phyloP scores from a whole-genome alignment of 2,797 vertebrate species.

The Smutsia gigantea region DNA sequence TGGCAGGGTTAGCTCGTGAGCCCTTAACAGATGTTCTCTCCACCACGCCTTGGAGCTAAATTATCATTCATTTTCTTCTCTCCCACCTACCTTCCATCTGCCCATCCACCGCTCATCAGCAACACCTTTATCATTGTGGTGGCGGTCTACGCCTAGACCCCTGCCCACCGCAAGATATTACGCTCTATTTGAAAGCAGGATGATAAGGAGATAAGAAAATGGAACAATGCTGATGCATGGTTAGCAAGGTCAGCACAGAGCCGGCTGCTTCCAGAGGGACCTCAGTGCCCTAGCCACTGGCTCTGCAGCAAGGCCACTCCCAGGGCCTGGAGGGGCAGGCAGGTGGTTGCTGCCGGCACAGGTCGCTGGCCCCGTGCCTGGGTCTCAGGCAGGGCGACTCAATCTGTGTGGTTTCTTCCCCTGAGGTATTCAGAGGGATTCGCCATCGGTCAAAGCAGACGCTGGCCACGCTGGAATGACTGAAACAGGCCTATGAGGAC shows the following conservation, averaged over 20 bases:
- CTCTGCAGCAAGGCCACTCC: not conserved
- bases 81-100: not conserved
- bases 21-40: not conserved
- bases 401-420: not conserved
- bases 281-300: not conserved
- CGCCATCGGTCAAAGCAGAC: no score
- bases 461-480: not conserved
- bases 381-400: not conserved
- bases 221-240: not conserved
- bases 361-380: not conserved
- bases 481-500: not conserved
- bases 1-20: not conserved
- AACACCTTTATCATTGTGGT: rapidly evolving
- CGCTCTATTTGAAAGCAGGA: slow-evolving; percentile 4
- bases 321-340: not conserved
- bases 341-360: no score
- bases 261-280: no score
- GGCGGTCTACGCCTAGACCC: not conserved
- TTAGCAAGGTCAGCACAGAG: not conserved
- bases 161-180: not conserved
- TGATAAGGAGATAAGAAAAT: not conserved
- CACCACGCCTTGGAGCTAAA: not conserved
- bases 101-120: not conserved
- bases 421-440: not conserved
- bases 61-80: not conserved